Conservation (phyloP, 2,888 invertebrate genomes). For the Himalopsyche tibetana region DNA sequence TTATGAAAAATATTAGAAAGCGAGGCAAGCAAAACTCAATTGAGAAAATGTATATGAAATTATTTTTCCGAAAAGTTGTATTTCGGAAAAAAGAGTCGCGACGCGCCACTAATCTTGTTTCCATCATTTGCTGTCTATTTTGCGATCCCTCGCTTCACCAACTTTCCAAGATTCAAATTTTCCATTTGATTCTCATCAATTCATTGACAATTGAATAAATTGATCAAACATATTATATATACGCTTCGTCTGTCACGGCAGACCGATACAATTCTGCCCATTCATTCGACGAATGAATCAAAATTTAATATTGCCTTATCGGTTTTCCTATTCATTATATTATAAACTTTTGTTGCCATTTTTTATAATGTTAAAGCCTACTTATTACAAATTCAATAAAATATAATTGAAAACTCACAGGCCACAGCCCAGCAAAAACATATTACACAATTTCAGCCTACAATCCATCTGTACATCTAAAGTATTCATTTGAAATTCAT, state of each 20-base stretch:
- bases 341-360: too few species aligned
- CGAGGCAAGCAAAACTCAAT: not conserved
- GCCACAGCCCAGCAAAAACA: too few species aligned
- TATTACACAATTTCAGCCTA: too few species aligned
- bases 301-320: too few species aligned
- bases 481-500: too few species aligned
- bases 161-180: slow-evolving; percentile 15
- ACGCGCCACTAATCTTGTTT: slow-evolving; percentile 19
- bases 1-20: not conserved
- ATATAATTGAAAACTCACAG: too few species aligned
- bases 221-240: slow-evolving; percentile 8
- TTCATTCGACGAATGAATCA: too few species aligned
- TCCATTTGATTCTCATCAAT: slow-evolving; percentile 29
- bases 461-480: too few species aligned
- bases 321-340: too few species aligned
- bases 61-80: not conserved
- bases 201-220: slow-evolving; percentile 9
- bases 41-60: not conserved
- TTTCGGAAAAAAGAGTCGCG: not conserved
- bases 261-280: not conserved
- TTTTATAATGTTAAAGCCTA: too few species aligned
- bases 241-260: not conserved
- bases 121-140: slow-evolving; percentile 41
- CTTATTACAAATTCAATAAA: too few species aligned
- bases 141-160: not conserved